Evolutionary conservation across 2,797 vertebrate species (phyloP).

Genomic region (Pempheris klunzingeri): DNA sequence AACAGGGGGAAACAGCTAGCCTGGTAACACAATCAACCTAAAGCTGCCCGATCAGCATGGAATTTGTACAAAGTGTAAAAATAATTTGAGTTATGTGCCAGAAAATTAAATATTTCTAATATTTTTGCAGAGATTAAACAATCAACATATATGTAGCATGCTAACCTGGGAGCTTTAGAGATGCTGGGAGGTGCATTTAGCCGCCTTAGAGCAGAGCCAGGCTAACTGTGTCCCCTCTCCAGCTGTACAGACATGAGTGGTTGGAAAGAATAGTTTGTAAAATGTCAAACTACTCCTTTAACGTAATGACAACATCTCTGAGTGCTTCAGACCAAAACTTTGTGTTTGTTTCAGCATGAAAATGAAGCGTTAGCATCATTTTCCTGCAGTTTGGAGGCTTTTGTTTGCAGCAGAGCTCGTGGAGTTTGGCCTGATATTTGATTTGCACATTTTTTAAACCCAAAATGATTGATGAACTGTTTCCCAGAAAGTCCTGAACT

Average conservation of each 20-base stretch:
- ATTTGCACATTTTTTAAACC: constrained; percentile 41
- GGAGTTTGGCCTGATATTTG: constrained; percentile 1
- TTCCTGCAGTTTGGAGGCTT: not conserved
- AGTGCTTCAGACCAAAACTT: not conserved
- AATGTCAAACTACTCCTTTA: not conserved
- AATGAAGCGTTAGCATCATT: not conserved
- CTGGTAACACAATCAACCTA: no score
- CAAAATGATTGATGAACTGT: not conserved
- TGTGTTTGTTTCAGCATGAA: not conserved
- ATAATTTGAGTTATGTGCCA: no score
- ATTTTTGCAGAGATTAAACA: no score
- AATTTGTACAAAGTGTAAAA: no score
- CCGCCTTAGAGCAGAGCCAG: no score
- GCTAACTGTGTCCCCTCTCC: no score
- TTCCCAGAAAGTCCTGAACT: constrained; percentile 48
- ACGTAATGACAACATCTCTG: not conserved
- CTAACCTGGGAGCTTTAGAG: no score
- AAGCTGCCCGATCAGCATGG: no score
- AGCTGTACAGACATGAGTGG: no score
- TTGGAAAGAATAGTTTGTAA: not conserved
- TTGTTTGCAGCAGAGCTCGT: not conserved
- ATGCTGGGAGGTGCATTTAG: no score
- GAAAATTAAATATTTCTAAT: no score
- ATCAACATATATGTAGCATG: no score
- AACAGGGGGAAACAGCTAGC: not conserved